Base-by-base conservation (phyloP, 2,888 invertebrate species). In the Eudemis profundana region DNA sequence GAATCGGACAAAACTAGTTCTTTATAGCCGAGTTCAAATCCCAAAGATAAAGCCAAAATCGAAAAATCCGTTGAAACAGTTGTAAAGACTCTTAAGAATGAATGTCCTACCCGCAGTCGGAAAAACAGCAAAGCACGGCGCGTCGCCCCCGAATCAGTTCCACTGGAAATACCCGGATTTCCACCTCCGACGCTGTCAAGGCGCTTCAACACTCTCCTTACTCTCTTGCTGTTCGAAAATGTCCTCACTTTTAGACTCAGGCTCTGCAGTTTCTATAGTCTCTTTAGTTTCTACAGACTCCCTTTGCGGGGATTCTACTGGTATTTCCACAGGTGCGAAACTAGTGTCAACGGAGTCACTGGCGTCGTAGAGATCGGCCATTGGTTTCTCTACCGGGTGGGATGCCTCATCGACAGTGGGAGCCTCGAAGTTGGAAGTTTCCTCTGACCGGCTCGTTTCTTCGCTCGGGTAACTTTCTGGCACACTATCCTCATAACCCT, bases 81-180 rank as follows among this genome's bases (percentile, higher is more conserved):
- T 33, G 5, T 12, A 33, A 33, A 33, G 33, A 33, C 33, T 33
- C 27, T n/a, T 5, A 33, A 33, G 33, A 33, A 33, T 33, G 33
- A 33, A 33, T 33, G 33, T 33, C 33, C 10, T 33, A 33, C 8
- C 56, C 56, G 40, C 42, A 59, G 50, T 51, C 50, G 42, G 59
- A 59, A 38, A 38, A 8, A 21, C 51, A 33, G 33, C 33, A 33
- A 10, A 49, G 36, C 56, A 46, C 66, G 67, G 66, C 70, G 68
- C 76, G 80, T 80, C 81, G 85, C 89, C 88, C 91, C 90, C 90
- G 90, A 90, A 88, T 90, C 89, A 89, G 80, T 82, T 84, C 87
- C 86, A 85, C 82, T 86, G 89, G 85, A 89, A 88, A 82, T 86
- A 86, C 70, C 87, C 88, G 61, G 80, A 79, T 75, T 81, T 82